Base-by-base conservation (phyloP, 2,888 invertebrate species). In the Listrodromus nycthemerus region DNA sequence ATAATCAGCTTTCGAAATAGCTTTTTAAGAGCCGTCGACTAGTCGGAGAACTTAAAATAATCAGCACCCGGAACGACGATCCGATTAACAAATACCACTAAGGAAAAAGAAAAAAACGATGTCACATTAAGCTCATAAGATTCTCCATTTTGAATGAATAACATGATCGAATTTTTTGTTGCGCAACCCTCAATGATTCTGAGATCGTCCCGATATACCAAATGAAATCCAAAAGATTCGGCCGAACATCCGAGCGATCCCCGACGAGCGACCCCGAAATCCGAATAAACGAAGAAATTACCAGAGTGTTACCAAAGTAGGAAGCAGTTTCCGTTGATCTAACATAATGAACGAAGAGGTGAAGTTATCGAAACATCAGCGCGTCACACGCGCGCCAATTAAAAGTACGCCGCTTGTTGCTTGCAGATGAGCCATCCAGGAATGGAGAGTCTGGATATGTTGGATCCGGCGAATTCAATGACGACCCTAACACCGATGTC, bases 371-470 rank as follows among this genome's bases (percentile, higher is more conserved):
- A 70, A 81, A 71, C 65, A 81, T 76, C 41, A 80, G 75, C 74
- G 80, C 80, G 58, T 80, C 48, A 74, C 58, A 81, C 78, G 83
- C 74, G 80, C 83, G 80, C 70, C 69, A 80, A 84, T 84, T 85
- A 82, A 89, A 88, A 85, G 88, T 86, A 50, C 80, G 83, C 58
- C 69, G 87, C 80, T 86, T 84, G 83, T 90, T 77, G 90, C 88
- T 95, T 95, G 41, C 96, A 98, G 98, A 98, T 98, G 98, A 96
- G 96, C 83, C 98, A 97, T 92, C 97, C 97, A 89, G 97, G 97
- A 71, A 98, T 98, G 98, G 98, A 98, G 93, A 97, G 98, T 16
- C 94, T 98, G 90, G 98, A 98, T 93, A 98, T 98, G 97, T 94
- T 98, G 91, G 98, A 98, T 93, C 98, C 98, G 0, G 96, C 97